A percentile compares a stretch with the other conserved stretches of the same genome.
Conservation (phyloP, 2,888 invertebrate genomes). For the Leptopilina drosophilae region DNA sequence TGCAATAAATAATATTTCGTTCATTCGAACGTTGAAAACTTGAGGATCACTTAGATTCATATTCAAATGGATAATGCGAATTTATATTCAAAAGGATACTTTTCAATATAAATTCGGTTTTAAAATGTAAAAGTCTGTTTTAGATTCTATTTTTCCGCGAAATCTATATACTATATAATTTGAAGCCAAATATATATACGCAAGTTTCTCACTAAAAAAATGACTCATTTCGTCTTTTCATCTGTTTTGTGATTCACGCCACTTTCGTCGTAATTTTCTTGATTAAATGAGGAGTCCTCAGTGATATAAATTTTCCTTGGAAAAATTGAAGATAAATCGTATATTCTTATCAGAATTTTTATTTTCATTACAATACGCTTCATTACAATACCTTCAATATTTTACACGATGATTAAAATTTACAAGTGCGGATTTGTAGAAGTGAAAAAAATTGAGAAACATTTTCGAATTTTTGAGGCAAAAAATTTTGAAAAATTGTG, state of each 20-base stretch:
- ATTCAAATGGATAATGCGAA: no score
- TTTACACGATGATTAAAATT: background rate
- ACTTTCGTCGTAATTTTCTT: background rate
- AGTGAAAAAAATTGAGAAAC: no score
- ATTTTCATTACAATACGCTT: background rate
- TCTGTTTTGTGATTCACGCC: background rate
- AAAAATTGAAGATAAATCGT: conserved; percentile 10
- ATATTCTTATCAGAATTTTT: conserved; percentile 1
- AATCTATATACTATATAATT: background rate
- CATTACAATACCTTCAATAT: background rate
- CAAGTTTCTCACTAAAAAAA: background rate
- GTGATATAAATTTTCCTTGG: background rate
- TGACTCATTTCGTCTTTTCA: background rate
- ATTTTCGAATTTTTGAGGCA: no score
- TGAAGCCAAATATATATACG: conserved; percentile 16
- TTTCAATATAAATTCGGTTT: no score
- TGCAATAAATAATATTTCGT: no score
- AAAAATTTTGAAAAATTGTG: no score
- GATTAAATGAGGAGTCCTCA: background rate
- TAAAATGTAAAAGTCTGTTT: no score
- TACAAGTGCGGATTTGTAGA: no score
- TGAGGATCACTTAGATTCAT: no score
- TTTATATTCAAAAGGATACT: no score
- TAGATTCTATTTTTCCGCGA: no score
- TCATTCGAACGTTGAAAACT: no score